Conservation (phyloP, 1,140 invertebrate genomes). For the Lucilia cuprina region DNA sequence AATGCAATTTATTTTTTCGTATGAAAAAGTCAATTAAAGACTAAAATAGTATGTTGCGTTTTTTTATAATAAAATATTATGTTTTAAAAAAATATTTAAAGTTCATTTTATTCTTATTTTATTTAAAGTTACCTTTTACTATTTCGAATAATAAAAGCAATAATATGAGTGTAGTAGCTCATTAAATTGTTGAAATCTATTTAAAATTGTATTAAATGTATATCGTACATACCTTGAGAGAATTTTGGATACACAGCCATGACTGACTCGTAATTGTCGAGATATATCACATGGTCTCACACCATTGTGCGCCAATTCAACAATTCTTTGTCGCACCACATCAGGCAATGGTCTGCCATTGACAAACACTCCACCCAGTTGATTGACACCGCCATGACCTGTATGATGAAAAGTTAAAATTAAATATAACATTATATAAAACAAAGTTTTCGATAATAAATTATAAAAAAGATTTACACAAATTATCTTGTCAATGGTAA, state of each 20-base stretch:
- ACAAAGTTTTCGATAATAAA: conserved; percentile 28
- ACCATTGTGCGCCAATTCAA: conserved; percentile 94
- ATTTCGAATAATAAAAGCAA: too few relatives aligned
- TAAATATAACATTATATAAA: not conserved
- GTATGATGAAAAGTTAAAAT: conserved; percentile 46
- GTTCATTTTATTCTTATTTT: too few relatives aligned
- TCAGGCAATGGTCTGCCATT: conserved; percentile 95
- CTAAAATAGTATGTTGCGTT: too few relatives aligned
- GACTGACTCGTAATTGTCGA: conserved; percentile 86
- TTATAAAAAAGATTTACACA: not conserved
- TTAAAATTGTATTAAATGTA: too few relatives aligned
- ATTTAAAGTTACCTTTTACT: too few relatives aligned
- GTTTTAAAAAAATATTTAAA: too few relatives aligned
- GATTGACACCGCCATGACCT: conserved; percentile 96
- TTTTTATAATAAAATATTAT: too few relatives aligned
- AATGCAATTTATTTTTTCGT: too few relatives aligned
- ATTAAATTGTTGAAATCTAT: too few relatives aligned
- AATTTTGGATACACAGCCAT: conserved; percentile 94
- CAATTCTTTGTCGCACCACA: conserved; percentile 92
- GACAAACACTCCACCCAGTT: conserved; percentile 95
- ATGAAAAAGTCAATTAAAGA: too few relatives aligned
- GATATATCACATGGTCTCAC: conserved; percentile 95
- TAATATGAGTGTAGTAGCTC: too few relatives aligned
- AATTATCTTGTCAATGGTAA: too few relatives aligned
- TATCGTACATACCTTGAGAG: conserved; percentile 80